phyloP scores from a whole-genome alignment of 2,888 invertebrate genomes.

The Polyommatus icarus region DNA sequence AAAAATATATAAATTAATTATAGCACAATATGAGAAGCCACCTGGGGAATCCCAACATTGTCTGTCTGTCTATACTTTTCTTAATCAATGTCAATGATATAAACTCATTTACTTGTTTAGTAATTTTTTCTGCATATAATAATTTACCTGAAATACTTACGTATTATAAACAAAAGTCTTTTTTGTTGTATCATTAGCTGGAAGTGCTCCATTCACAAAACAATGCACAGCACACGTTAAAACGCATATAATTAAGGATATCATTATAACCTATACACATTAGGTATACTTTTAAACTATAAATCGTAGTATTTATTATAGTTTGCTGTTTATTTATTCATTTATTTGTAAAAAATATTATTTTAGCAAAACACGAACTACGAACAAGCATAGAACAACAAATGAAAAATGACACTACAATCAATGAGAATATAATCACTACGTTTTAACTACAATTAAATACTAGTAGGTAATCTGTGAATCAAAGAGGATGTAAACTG shows the following conservation, averaged over 20 bases:
- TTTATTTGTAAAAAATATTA: no score
- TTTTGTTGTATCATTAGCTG: constrained; percentile 42
- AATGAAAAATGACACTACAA: no score
- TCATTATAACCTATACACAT: not conserved
- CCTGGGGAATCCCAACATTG: not conserved
- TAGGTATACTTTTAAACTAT: not conserved
- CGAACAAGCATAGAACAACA: no score
- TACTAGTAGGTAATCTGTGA: no score
- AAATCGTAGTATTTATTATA: not conserved
- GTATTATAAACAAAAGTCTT: constrained; percentile 59
- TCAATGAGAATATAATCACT: no score
- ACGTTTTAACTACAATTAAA: no score
- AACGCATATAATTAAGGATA: constrained; percentile 22
- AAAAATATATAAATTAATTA: not conserved
- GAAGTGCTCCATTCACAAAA: constrained; percentile 15
- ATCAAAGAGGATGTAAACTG: no score
- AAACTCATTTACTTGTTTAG: not conserved
- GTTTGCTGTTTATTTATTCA: not conserved
- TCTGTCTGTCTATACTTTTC: not conserved
- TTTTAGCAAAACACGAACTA: not conserved
- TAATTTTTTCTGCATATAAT: not conserved
- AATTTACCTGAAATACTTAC: constrained; percentile 49
- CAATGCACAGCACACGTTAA: constrained; percentile 28
- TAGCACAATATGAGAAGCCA: not conserved
- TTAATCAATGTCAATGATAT: not conserved